Conservation (phyloP, 1,140 invertebrate genomes). For the Atopsyche davidsoni region DNA sequence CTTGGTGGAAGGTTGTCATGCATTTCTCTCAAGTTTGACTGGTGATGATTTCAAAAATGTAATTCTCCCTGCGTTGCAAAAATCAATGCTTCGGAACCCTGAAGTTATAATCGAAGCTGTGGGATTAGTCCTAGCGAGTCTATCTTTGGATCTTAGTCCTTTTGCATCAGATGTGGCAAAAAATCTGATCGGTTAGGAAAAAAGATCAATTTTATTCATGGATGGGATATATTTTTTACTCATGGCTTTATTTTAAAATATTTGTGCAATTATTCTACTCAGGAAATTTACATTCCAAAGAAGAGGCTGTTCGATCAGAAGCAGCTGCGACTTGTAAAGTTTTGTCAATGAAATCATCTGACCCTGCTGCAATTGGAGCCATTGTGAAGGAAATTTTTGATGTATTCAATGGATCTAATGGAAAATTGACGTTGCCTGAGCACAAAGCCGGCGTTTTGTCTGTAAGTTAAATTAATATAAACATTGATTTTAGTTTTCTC, state of each 20-base stretch:
- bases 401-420: constrained; percentile 84
- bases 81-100: constrained; percentile 88
- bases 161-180: constrained; percentile 78
- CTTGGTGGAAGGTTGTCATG: constrained; percentile 58
- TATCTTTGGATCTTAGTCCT: constrained; percentile 73
- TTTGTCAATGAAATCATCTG: constrained; percentile 68
- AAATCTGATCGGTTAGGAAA: constrained; percentile 62
- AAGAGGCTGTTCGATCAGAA: constrained; percentile 66
- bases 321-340: constrained; percentile 63
- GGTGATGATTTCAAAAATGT: constrained; percentile 69
- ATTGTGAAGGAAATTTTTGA: constrained; percentile 71
- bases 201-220: background rate
- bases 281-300: constrained; percentile 76
- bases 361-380: constrained; percentile 58
- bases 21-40: constrained; percentile 58
- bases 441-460: constrained; percentile 86
- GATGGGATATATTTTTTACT: too few relatives aligned
- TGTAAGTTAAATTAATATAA: constrained; percentile 39
- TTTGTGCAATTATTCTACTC: constrained; percentile 21
- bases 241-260: constrained; percentile 2
- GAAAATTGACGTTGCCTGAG: constrained; percentile 82
- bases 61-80: constrained; percentile 80
- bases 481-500: background rate
- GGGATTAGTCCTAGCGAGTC: constrained; percentile 61
- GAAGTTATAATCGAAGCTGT: constrained; percentile 84